Base-by-base conservation (phyloP, 2,888 invertebrate genomes). In the Cotesia congregata region DNA sequence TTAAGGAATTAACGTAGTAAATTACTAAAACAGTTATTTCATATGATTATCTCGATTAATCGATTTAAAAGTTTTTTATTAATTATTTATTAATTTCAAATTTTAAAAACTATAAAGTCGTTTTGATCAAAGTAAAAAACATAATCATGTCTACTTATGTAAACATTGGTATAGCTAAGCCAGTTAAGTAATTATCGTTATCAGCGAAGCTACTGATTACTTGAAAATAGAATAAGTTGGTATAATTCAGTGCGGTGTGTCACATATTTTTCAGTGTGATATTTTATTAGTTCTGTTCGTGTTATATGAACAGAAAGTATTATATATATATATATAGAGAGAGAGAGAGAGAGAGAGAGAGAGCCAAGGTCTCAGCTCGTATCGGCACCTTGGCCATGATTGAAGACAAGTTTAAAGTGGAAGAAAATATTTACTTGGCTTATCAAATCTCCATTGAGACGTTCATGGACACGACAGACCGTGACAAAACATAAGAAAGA, bases 351-450 rank as follows among this genome's bases (percentile, higher is more conserved):
- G 20, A 20, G 1, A 30, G 30, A 30, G 30, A 30, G 30, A 30
- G 74, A 41, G 39, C 71, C 78, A 78, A 80, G 78, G 80, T 80
- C 79, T 73, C 75, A 71, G n/a, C 60, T 59, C 62, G 80, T 80
- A 78, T 73, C 75, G 67, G 40, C 60, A 65, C 62, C 64, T 69
- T 64, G 75, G 59, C 64, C 70, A 62, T 71, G 65, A 64, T 71
- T 41, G 39, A 62, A 6, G 62, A 67, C 75, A 75, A 71, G 50
- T 64, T 64, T 59, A 59, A 61, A 62, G 72, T 71, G 68, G 65
- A 68, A 71, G 72, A 70, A 62, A 81, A 80, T 80, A 80, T 83
- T 85, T 84, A 82, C 80, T 79, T 70, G 79, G 59, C 75, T 78
- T 78, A 80, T 77, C 80, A 72, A 38, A n/a, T 38, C 12, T 12